phyloP scores from a whole-genome alignment of 1,140 invertebrate species.

The Sarcophaga bullata region DNA sequence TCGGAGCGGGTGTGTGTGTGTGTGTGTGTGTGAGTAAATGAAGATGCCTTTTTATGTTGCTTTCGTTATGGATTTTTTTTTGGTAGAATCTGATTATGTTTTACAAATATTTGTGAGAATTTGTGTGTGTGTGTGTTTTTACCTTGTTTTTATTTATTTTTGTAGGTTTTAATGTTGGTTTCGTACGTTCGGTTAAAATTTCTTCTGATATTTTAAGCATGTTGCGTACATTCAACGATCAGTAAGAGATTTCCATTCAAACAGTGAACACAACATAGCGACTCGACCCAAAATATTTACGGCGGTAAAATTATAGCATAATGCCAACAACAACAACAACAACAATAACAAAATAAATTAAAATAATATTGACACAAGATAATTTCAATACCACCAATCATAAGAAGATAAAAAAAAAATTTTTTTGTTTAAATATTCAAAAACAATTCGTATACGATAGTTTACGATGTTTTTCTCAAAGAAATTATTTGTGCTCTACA shows the following conservation, averaged over 20 bases:
- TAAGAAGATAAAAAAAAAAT: neutral
- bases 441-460: no score
- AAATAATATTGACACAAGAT: neutral
- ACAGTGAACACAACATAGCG: neutral
- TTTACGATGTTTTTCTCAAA: neutral
- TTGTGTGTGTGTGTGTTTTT: no score
- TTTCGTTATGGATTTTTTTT: neutral
- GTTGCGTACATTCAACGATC: slow-evolving; percentile 24
- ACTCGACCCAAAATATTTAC: neutral
- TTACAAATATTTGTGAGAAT: no score
- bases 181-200: no score
- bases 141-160: no score
- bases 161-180: no score
- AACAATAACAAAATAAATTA: no score
- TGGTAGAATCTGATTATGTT: no score
- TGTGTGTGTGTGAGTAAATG: neutral
- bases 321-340: neutral
- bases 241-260: slow-evolving; percentile 35
- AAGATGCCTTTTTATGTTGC: slow-evolving; percentile 18
- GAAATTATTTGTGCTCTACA: neutral
- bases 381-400: neutral
- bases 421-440: neutral
- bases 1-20: neutral
- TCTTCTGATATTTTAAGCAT: slow-evolving; percentile 28
- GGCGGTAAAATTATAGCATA: no score